Evolutionary conservation across 2,113 vertebrate species (phyloP), one percentile per base, ranked within the genome.

Genomic region (Oreochromis aureus): DNA sequence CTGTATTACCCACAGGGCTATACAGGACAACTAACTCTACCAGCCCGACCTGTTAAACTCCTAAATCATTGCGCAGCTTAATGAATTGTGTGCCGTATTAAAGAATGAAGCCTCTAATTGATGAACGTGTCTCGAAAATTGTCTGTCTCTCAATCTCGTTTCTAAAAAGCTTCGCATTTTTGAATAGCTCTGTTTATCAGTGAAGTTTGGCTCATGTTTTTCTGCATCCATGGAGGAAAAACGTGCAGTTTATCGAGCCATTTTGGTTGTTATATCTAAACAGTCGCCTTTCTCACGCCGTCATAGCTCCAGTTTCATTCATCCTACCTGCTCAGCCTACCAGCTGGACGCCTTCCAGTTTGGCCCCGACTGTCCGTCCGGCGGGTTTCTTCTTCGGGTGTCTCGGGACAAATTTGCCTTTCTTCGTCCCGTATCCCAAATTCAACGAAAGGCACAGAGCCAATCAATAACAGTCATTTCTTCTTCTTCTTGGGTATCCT

Each of bases 261-360:
- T 53, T 63, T 12, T 46, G 6, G 27, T 30, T 36, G 6, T 54
- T 39, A 27, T 59, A 81, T 79, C 34, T 18, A 27, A 34, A 2
- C 22, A 66, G n/a, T 18, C 15, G 61, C 58, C 13, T 32, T 51
- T 19, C 46, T 59, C 73, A 79, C 71, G 53, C 15, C 39, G 6
- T 13, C 2, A 69, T 81, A 15, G n/a, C 27, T 15, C 41, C 55
- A 13, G 18, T 19, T 82, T 79, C 55, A 87, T 90, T 56, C 73
- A 80, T 59, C 88, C n/a, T 89, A 93, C 92, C 93, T 92, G 91
- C 79, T 88, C 87, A 85, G 55, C 19, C 86, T 69, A 63, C 48
- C 88, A 86, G 85, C 85, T 86, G 88, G 81, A 85, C 13, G 34
- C 6, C 79, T 41, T 80, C 87, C 86, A 61, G 27, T n/a, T 7